phyloP scores from a whole-genome alignment of 2,797 vertebrate genomes.

The Mus caroli region DNA sequence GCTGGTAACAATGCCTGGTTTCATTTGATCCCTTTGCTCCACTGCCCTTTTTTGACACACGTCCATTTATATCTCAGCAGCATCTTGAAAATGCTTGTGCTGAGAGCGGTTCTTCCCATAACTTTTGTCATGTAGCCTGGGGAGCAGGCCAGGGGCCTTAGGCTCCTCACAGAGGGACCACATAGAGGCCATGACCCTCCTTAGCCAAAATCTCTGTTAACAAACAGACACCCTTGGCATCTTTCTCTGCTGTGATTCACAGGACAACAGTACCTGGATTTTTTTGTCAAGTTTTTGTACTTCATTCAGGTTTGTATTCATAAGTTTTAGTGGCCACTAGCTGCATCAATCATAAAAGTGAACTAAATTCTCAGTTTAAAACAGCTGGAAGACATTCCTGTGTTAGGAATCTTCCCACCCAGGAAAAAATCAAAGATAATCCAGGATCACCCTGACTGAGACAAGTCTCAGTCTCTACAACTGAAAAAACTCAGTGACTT shows the following conservation, averaged over 20 bases:
- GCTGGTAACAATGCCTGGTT: not conserved
- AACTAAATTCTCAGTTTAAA: conserved; percentile 69
- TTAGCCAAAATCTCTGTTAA: not conserved
- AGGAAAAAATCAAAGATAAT: conserved; percentile 74
- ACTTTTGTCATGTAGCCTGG: not conserved
- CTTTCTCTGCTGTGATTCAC: conserved; percentile 55
- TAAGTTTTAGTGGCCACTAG: conserved; percentile 42
- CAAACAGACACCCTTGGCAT: conserved; percentile 39
- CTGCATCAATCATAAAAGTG: conserved; percentile 43
- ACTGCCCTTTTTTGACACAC: not conserved
- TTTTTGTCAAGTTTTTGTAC: conserved; percentile 62
- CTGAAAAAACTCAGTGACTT: not conserved
- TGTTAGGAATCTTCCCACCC: conserved; percentile 5
- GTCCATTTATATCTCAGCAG: not conserved
- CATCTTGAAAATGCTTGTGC: not conserved
- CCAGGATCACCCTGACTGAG: not conserved
- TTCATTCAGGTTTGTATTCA: not conserved
- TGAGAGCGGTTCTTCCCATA: not conserved
- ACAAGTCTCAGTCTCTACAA: not conserved
- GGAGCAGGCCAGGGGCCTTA: not conserved
- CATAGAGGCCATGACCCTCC: not conserved
- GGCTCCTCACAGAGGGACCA: not conserved
- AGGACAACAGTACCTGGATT: not conserved
- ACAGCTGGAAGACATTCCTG: conserved; percentile 63
- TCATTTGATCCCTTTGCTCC: conserved; percentile 10